Evolutionary conservation across 1,140 invertebrate species (phyloP), one percentile per base, ranked within the genome.

Genomic region (Lucilia cuprina): DNA sequence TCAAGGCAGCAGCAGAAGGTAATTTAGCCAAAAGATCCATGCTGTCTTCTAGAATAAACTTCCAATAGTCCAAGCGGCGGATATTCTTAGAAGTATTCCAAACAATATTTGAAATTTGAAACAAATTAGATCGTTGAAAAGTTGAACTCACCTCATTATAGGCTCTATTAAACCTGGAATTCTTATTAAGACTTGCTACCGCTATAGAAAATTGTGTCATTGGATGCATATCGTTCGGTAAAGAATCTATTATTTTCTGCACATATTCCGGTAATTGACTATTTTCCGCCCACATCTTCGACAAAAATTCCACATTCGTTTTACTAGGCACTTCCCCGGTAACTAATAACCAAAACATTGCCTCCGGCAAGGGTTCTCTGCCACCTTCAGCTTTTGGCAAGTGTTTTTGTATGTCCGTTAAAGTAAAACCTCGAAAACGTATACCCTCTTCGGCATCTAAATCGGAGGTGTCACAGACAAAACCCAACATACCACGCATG

Each of bases 11-110:
- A 19, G 99, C 94, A 30, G 97, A 97, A 0, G 98, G 97, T 86
- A 99, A 92, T 91, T 99, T 99, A 49, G 98, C 98, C 90, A 99
- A 98, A 86, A 99, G 92, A 92, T 99, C 97, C 96, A 99, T 98
- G n/a, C 96, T 94, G 91, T 99, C 98, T 92, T 99, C 98, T 91
- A 97, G 98, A 0, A 94, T 93, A 86, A 95, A 95, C 93, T 99
- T 96, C 87, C 89, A 91, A 86, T 91, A 91, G 85, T 91, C 91
- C 84, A 85, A 83, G 85, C 91, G 91, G 4, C 17, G 13, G 0
- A 17, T 5, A 14, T 7, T 19, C 49, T 10, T 30, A 30, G 3
- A 30, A 30, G 3, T 1, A 30, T 30, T 30, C 25, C 25, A 30
- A n/a, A n/a, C n/a, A n/a, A n/a, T n/a, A n/a, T n/a, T n/a, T n/a